phyloP scores from a whole-genome alignment of 2,797 vertebrate genomes.

The Acipenser oxyrinchus region DNA sequence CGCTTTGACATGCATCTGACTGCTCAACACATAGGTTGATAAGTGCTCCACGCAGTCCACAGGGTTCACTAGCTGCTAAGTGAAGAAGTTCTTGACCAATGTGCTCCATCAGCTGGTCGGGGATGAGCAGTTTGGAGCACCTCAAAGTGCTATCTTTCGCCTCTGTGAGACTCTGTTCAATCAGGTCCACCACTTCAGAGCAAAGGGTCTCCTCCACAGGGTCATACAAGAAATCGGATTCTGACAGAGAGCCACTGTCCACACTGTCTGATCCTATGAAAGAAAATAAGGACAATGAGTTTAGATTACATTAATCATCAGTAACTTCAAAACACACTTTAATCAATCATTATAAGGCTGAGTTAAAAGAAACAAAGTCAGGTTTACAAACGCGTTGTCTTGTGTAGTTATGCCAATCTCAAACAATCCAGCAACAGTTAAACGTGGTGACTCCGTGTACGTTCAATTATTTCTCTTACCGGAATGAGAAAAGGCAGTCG shows the following conservation, averaged over 20 bases:
- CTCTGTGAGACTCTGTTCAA: constrained; percentile 70
- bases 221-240: constrained; percentile 77
- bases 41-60: constrained; percentile 86
- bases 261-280: constrained; percentile 59
- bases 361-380: too few relatives aligned
- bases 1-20: constrained; percentile 65
- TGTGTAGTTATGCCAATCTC: too few relatives aligned
- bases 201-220: constrained; percentile 83
- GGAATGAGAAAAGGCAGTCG: constrained; percentile 55
- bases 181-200: constrained; percentile 74
- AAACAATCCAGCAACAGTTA: too few relatives aligned
- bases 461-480: constrained; percentile 33
- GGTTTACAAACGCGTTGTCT: too few relatives aligned
- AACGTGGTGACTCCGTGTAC: too few relatives aligned
- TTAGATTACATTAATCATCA: too few relatives aligned
- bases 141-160: constrained; percentile 73
- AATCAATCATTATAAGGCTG: too few relatives aligned
- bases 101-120: constrained; percentile 78
- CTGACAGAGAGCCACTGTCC: constrained; percentile 56
- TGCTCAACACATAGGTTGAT: constrained; percentile 90
- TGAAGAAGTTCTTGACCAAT: constrained; percentile 86
- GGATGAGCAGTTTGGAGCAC: constrained; percentile 82
- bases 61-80: constrained; percentile 87
- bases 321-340: too few relatives aligned
- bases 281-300: background rate